These are phyloP conservation scores for Athrips mouffetella DNA, from an alignment of 2,888 invertebrate genomes.

Conservation along the genomic window DNA sequence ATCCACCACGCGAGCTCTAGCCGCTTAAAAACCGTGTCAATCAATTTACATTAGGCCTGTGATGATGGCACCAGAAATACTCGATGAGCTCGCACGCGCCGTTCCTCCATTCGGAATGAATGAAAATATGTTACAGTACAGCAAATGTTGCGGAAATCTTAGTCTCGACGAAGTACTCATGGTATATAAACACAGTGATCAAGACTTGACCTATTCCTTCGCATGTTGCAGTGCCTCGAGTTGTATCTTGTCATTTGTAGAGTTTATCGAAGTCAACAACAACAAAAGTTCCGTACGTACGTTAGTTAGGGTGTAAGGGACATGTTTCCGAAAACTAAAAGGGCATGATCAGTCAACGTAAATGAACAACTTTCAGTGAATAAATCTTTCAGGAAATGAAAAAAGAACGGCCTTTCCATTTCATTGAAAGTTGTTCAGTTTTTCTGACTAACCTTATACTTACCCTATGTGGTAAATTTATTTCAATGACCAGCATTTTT, in stretches of 20 bases:
- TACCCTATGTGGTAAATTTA: too few relatives aligned
- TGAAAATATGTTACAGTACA: background rate
- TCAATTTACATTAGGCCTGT: conserved; percentile 58
- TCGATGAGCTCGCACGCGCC: background rate
- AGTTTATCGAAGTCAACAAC: background rate
- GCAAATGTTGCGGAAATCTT: background rate
- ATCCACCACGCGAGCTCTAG: conserved; percentile 54
- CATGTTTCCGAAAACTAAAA: too few relatives aligned
- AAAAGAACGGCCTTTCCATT: too few relatives aligned
- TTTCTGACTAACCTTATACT: too few relatives aligned
- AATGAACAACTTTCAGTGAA: too few relatives aligned
- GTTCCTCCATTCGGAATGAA: background rate
- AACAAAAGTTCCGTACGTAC: too few relatives aligned
- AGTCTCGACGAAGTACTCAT: background rate
- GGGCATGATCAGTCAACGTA: too few relatives aligned
- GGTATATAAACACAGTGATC: background rate
- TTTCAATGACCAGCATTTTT: too few relatives aligned
- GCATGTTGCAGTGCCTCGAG: background rate
- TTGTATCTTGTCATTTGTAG: background rate
- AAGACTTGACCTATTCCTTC: conserved; percentile 1
- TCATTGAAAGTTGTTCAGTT: too few relatives aligned
- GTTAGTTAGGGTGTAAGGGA: too few relatives aligned
- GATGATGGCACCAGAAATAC: conserved; percentile 41
- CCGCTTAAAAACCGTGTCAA: conserved; percentile 65
- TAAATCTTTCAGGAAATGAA: too few relatives aligned